phyloP scores from a whole-genome alignment of 2,888 invertebrate species.

The Synanthedon formicaeformis region DNA sequence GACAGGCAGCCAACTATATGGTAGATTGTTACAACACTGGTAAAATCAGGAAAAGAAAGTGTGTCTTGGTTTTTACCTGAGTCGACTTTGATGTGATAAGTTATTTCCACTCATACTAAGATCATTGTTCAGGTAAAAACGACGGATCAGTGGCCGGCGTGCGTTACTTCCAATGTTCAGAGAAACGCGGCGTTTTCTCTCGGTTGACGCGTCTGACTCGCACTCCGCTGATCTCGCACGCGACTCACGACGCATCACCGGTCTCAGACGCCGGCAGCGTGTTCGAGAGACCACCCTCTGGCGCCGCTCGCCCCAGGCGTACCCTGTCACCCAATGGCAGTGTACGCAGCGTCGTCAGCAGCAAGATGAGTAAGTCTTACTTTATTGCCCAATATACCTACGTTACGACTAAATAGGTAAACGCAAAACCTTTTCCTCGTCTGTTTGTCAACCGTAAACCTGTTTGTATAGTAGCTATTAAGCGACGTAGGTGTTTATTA shows the following conservation, averaged over 20 bases:
- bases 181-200: constrained; percentile 94
- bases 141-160: constrained; percentile 94
- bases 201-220: constrained; percentile 87
- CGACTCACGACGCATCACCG: constrained; percentile 59
- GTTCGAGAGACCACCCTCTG: constrained; percentile 57
- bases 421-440: too few species aligned
- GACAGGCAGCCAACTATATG: too few species aligned
- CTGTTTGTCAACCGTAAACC: too few species aligned
- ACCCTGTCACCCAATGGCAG: constrained; percentile 63
- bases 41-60: too few species aligned
- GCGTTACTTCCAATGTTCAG: constrained; percentile 93
- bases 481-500: too few species aligned
- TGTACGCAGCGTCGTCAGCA: constrained; percentile 62
- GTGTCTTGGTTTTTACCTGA: too few species aligned
- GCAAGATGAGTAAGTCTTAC: constrained; percentile 59
- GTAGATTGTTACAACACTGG: too few species aligned
- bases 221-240: constrained; percentile 72
- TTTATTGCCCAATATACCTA: too few species aligned
- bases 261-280: constrained; percentile 61
- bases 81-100: too few species aligned
- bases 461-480: too few species aligned
- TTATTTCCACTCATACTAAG: constrained; percentile 11
- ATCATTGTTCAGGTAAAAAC: constrained; percentile 82
- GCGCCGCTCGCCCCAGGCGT: constrained; percentile 51
- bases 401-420: too few species aligned